These are phyloP conservation scores for Parapsyche elsis DNA, from an alignment of 1,140 invertebrate genomes.

Conservation along the genomic window DNA sequence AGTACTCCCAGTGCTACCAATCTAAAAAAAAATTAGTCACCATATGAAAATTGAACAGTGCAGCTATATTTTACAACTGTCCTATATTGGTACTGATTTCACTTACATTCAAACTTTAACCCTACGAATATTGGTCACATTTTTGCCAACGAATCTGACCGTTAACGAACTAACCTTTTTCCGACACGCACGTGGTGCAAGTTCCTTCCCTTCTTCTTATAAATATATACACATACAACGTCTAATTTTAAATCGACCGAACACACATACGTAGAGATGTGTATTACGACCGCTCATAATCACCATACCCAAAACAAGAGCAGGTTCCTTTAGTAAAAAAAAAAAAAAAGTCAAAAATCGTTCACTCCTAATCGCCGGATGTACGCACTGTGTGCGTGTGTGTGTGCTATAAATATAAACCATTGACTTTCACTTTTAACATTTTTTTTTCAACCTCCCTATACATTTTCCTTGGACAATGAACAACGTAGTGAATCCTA, in stretches of 20 bases:
- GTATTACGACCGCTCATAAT: slow-evolving; percentile 9
- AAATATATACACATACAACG: neutral
- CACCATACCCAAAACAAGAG: neutral
- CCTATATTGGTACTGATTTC: too few species aligned
- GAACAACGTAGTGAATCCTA: too few species aligned
- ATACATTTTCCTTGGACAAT: too few species aligned
- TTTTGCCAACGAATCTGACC: neutral
- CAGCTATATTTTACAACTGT: too few species aligned
- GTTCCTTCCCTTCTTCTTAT: neutral
- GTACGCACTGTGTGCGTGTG: too few species aligned
- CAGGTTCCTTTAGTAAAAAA: neutral
- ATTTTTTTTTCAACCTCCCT: too few species aligned
- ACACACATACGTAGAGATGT: neutral
- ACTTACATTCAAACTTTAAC: too few species aligned
- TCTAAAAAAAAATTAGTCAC: too few species aligned
- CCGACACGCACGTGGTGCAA: neutral
- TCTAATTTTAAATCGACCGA: slow-evolving; percentile 12
- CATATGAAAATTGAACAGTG: too few species aligned
- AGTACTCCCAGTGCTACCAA: too few species aligned
- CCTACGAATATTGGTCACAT: neutral
- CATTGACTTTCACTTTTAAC: too few species aligned
- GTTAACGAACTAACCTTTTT: neutral
- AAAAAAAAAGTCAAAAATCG: neutral
- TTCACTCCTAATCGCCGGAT: slow-evolving; percentile 23
- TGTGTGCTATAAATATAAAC: too few species aligned